Base-by-base conservation (phyloP, 2,113 vertebrate species). In the Eclectus roratus region DNA sequence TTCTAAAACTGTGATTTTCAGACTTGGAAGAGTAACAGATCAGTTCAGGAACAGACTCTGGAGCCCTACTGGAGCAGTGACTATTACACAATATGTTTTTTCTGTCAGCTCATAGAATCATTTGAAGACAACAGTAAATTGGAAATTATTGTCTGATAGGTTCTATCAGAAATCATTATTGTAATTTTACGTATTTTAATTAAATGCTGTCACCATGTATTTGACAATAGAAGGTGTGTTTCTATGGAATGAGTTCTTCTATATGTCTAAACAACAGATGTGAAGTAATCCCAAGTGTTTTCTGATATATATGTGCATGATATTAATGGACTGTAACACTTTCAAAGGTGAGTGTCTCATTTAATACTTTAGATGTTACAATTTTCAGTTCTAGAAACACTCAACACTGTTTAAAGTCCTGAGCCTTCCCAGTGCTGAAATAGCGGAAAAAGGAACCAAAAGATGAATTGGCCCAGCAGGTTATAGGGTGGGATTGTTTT, bases 351-450 rank as follows among this genome's bases (percentile, higher is more conserved):
- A 61, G 49, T 31, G 23, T 43, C 56, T 19, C 2, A 16, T 12
- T 64, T 5, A 31, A 11, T 56, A 49, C 39, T 52, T 55, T 11
- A 39, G 39, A 21, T 47, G 4, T 58, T n/a, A 58, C 60, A 37
- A 27, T 27, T 50, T 63, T 19, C 52, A 60, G 1, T 43, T 28
- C 17, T 71, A 10, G 31, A 66, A 80, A 56, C 17, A n/a, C 20
- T 16, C 33, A 46, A 10, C 13, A 10, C 17, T 19, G 1, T 6
- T 31, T 21, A 11, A 0, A 5, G 2, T 61, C 5, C 37, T 1
- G 6, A 70, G 12, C 35, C 46, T 52, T 56, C 39, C 24, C 12
- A 10, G 13, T 37, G 28, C 11, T 55, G 53, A 50, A 85, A 25
- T 3, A 41, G 16, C 41, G 68, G 46, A 33, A 14, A 6, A 5